Evolutionary conservation across 2,888 invertebrate species (phyloP), one percentile per base, ranked within the genome.

Genomic region (Drosophila diplacantha): DNA sequence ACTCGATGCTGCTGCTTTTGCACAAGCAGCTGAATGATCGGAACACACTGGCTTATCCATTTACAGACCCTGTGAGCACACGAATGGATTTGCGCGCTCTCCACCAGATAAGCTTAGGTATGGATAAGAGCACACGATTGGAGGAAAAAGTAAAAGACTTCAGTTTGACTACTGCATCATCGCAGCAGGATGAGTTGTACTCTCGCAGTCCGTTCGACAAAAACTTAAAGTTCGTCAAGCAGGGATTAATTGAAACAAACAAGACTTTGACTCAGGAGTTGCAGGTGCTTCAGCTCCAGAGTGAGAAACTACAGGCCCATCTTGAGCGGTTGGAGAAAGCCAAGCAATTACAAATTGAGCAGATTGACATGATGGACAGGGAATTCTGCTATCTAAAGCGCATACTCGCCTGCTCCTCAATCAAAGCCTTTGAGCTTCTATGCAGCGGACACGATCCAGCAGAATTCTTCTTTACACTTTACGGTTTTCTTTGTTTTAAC

Each of bases 1-100:
- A 87, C 61, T 83, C 71, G 20, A 66, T 88, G 59, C 76, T 87
- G 12, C 51, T 84, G 11, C 65, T 85, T 4, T 56, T 88, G 68
- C 84, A 85, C 43, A 72, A 83, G 12, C 88, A 88, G 46, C 66
- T 86, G 5, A 73, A 72, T 16, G 74, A 85, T 16, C 31, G 39
- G 5, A 58, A 66, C 29, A 51, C 43, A 0, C 24, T 86, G 9
- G 31, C 66, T 0, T 69, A 65, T 43, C 86, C 85, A 0, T 86
- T 86, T 34, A 85, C 75, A 0, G 72, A 83, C 62, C 20, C 52
- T 7, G 59, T 54, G 8, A 81, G 73, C 29, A 74, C 56, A 5
- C 67, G 76, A n/a, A 51, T 58, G 5, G 73, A 83, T 34, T 66
- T 86, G 47, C 49, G 51, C 9, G 61, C 74, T 0, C 51, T 85